Evolutionary conservation across 2,888 invertebrate genomes (phyloP).

Genomic region (Plebejus argus): DNA sequence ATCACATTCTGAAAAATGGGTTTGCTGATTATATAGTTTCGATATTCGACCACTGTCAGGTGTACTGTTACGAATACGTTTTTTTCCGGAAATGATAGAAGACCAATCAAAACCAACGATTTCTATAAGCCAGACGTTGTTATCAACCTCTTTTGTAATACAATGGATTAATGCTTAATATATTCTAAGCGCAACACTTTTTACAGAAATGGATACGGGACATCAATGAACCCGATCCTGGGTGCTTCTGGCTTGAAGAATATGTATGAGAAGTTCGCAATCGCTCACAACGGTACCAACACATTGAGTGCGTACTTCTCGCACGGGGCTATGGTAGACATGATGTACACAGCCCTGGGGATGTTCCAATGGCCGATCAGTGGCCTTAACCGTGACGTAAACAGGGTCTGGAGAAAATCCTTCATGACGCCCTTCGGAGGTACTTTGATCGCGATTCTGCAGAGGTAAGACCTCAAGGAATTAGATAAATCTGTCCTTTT

Average conservation of each 20-base stretch:
- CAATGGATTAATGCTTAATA: too few relatives aligned
- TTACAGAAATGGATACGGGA: constrained; percentile 48
- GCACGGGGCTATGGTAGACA: constrained; percentile 81
- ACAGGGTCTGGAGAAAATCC: constrained; percentile 69
- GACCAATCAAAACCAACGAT: too few relatives aligned
- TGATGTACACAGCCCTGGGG: constrained; percentile 73
- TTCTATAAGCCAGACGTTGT: too few relatives aligned
- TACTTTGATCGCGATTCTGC: constrained; percentile 85
- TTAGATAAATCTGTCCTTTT: background rate
- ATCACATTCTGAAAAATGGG: background rate
- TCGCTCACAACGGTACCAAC: constrained; percentile 45
- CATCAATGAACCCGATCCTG: constrained; percentile 56
- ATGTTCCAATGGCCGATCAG: constrained; percentile 54
- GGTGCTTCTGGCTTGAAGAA: constrained; percentile 84
- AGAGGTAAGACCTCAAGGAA: constrained; percentile 68
- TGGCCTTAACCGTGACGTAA: constrained; percentile 80
- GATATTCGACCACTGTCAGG: too few relatives aligned
- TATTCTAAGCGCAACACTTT: background rate
- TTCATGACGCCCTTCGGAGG: constrained; percentile 83
- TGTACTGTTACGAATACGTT: too few relatives aligned
- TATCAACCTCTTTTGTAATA: too few relatives aligned
- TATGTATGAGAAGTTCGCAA: constrained; percentile 71
- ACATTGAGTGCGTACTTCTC: constrained; percentile 78
- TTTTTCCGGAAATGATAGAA: too few relatives aligned
- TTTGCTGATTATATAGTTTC: too few relatives aligned